A percentile compares a stretch with the other conserved stretches of the same genome.
Conservation (phyloP, 2,113 vertebrate genomes). For the Montifringilla adamsi region DNA sequence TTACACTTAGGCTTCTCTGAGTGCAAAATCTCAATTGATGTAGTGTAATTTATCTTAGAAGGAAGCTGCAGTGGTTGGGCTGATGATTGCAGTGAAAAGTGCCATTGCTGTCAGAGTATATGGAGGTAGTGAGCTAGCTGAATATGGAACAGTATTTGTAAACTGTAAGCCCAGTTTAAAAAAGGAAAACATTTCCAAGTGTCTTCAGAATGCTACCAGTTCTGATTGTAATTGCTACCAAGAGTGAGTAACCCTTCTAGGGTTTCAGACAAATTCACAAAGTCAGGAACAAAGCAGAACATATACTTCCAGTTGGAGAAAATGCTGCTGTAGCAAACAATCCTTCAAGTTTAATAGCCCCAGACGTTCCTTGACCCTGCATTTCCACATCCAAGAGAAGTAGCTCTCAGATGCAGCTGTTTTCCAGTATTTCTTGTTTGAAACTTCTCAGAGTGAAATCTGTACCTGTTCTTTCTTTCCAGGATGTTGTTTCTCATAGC, state of each 20-base stretch:
- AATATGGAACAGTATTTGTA: neutral
- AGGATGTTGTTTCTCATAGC: conserved; percentile 98
- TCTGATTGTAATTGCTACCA: neutral
- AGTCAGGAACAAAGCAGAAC: neutral
- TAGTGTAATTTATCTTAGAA: neutral
- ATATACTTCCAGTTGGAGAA: neutral
- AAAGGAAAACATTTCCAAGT: neutral
- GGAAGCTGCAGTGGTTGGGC: neutral
- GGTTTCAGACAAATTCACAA: neutral
- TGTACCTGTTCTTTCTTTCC: neutral
- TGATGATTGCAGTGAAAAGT: neutral
- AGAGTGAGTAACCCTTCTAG: neutral
- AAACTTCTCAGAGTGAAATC: neutral
- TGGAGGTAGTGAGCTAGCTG: neutral
- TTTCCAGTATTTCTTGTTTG: neutral
- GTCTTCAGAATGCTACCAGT: neutral
- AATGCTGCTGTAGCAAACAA: neutral
- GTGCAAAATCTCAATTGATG: neutral
- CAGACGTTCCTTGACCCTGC: neutral
- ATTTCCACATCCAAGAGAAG: neutral
- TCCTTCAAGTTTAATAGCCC: neutral
- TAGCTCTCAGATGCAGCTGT: neutral
- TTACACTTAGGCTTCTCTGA: neutral
- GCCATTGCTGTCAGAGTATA: neutral
- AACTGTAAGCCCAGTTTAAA: neutral